Percentiles rank a stretch among this genome's conserved stretches.
These are phyloP conservation scores for Candoia aspera DNA, from an alignment of 2,113 vertebrate genomes.

Conservation along the genomic window DNA sequence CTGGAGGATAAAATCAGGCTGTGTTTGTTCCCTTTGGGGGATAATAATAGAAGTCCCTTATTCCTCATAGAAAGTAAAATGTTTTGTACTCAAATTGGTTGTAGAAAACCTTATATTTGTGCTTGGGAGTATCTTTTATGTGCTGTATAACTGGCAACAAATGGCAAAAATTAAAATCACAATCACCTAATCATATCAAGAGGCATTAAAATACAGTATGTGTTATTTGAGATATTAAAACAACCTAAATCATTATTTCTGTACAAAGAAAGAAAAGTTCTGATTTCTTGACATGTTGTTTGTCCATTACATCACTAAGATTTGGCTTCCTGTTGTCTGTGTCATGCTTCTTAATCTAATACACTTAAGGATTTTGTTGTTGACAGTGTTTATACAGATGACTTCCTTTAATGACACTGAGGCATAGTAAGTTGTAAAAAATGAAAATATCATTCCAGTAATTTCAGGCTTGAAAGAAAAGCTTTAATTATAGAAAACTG, in stretches of 20 bases:
- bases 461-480: constrained; percentile 65
- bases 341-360: constrained; percentile 18
- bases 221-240: constrained; percentile 48
- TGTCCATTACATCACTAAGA: constrained; percentile 19
- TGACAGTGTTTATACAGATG: constrained; percentile 24
- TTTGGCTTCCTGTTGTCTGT: constrained; percentile 22
- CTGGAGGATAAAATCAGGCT: background rate
- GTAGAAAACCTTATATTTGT: background rate
- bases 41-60: background rate
- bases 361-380: constrained; percentile 19
- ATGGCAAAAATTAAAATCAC: constrained; percentile 10
- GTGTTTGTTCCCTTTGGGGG: background rate
- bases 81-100: background rate
- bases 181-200: background rate
- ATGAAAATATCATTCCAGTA: constrained; percentile 32
- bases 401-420: constrained; percentile 19
- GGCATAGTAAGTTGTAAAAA: constrained; percentile 4
- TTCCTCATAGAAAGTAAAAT: background rate
- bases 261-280: background rate
- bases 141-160: background rate
- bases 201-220: constrained; percentile 21
- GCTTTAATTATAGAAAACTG: constrained; percentile 60
- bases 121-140: background rate
- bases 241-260: constrained; percentile 32
- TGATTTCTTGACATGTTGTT: background rate